Evolutionary conservation across 2,113 vertebrate genomes (phyloP).

Genomic region (Pheucticus melanocephalus): DNA sequence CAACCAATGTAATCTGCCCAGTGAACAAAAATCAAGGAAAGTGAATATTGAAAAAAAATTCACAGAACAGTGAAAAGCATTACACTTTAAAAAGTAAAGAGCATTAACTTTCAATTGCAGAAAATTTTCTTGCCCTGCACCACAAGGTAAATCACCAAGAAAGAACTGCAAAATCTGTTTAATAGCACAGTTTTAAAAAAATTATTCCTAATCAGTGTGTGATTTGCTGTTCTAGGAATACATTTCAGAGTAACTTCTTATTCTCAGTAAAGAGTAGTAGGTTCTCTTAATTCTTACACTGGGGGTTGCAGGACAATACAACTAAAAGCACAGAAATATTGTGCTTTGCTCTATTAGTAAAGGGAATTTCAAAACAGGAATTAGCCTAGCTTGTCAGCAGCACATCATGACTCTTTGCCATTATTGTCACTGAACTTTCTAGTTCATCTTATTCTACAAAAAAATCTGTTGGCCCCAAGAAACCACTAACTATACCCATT

Average conservation of each 20-base stretch:
- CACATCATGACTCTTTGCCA: background rate
- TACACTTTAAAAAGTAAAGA: background rate
- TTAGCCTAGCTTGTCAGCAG: background rate
- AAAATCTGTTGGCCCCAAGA: background rate
- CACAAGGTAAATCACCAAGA: background rate
- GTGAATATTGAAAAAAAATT: background rate
- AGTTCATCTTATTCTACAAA: background rate
- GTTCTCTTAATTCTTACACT: background rate
- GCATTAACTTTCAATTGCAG: background rate
- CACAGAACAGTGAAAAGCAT: background rate
- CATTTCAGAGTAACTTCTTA: background rate
- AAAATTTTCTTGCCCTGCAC: background rate
- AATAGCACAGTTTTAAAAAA: background rate
- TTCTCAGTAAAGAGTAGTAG: background rate
- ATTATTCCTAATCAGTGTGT: too few relatives aligned
- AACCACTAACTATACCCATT: background rate
- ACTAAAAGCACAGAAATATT: background rate
- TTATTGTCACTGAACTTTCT: background rate
- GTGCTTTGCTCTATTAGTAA: background rate
- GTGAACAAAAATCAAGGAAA: background rate
- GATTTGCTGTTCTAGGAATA: background rate
- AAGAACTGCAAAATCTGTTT: background rate
- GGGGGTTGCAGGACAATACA: background rate
- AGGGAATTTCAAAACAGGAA: background rate
- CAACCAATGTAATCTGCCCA: background rate